phyloP scores from a whole-genome alignment of 1,140 invertebrate genomes.

The Aphidius gifuensis region DNA sequence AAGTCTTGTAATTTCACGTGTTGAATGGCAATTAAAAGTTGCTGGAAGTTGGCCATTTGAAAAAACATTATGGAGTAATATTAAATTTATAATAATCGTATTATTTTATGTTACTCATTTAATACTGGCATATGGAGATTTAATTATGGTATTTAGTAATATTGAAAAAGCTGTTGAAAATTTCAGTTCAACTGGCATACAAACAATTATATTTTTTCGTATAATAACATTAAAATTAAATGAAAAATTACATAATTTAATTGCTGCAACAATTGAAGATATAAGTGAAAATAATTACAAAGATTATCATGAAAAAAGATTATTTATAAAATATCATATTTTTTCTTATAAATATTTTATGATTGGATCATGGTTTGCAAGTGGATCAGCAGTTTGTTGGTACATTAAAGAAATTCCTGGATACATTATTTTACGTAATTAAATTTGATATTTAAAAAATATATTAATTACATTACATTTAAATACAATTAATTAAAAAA shows the following conservation, averaged over 20 bases:
- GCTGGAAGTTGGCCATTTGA: not conserved
- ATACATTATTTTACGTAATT: not conserved
- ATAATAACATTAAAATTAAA: not conserved
- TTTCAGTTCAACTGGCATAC: constrained; percentile 13
- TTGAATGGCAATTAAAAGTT: not conserved
- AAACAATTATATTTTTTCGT: constrained; percentile 10
- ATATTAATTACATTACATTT: no score
- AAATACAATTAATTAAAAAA: not conserved
- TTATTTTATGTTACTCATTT: constrained; percentile 11
- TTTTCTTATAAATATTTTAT: not conserved
- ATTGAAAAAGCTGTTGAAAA: constrained; percentile 19
- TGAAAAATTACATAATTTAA: not conserved
- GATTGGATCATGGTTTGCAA: not conserved
- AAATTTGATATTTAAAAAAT: no score
- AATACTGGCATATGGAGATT: constrained; percentile 11
- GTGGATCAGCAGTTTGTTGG: not conserved
- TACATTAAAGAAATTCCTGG: not conserved
- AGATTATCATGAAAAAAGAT: constrained; percentile 1
- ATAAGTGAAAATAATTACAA: not conserved
- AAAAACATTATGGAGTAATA: not conserved
- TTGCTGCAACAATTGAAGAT: not conserved
- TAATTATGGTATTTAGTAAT: constrained; percentile 19
- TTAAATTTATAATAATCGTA: not conserved
- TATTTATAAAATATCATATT: constrained; percentile 8
- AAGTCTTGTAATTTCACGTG: not conserved